Evolutionary conservation across 1,140 invertebrate species (phyloP), one percentile per base, ranked within the genome.

Genomic region (Wasmannia auropunctata): DNA sequence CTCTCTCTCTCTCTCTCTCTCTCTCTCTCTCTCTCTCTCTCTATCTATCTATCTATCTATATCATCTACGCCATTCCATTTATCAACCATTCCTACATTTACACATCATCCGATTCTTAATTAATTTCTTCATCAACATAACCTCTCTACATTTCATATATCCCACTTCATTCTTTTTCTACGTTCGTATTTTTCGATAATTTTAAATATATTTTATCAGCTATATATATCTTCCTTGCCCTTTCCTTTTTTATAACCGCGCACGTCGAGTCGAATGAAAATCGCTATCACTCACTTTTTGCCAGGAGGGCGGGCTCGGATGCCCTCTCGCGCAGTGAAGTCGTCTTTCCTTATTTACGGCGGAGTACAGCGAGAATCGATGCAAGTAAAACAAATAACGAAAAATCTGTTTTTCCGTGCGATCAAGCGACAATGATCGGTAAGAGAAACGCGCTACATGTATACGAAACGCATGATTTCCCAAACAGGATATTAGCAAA

Each of bases 271-370:
- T 6, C 11, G 16, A 10, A 46, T 11, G 31, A 75, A 58, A 75
- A 40, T 40, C 14, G 0, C 16, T n/a, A 25, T 37, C 51, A 56
- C 72, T 75, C 8, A 75, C 72, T 75, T 75, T 75, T 22, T 58
- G 72, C 3, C 0, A 70, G 28, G 28, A 70, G 16, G 16, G 67
- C 28, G 14, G 28, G 46, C 28, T 49, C 25, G 16, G n/a, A n/a
- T n/a, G 46, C 67, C 28, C 25, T 49, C 46, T 46, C 40, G 14
- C 43, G 25, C 67, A 7, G 51, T 31, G 46, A 46, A 51, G 19
- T 49, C 8, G 22, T 16, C 6, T 28, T 16, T 28, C 3, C 10
- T 70, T 51, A 25, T 14, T 28, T n/a, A 16, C 16, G 1, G 1
- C n/a, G 51, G 7, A 54, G 3, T 34, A 6, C 16, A 8, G 8